Base-by-base conservation (phyloP, 2,113 vertebrate species). In the Notarius lentiginosus region DNA sequence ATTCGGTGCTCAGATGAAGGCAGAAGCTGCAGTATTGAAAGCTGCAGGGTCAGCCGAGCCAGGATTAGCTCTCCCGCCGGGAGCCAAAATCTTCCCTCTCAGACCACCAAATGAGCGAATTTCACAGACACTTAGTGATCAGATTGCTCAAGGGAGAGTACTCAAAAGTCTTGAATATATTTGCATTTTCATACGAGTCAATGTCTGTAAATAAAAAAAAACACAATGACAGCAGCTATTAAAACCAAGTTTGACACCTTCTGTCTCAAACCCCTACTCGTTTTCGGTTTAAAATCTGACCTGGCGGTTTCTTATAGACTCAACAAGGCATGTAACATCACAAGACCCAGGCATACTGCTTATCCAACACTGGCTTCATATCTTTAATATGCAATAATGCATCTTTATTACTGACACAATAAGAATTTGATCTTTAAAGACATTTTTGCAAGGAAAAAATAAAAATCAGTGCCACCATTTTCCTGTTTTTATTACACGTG, bases 1-100 rank as follows among this genome's bases (percentile, higher is more conserved):
- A 75, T 72, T 82, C 51, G 61, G 77, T 58, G 53, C 85, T 82
- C 24, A 75, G 56, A 80, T 79, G 9, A 49, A 65, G 65, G 11
- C n/a, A 55, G 47, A 66, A 24, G 60, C 49, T 49, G 17, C 55
- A n/a, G 84, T 22, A 55, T 11, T 79, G 7, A 80, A 80, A 86
- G 49, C 27, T 81, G 79, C 56, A 83, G 66, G 53, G 66, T 82
- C 86, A 82, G 86, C 68, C 41, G 55, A 76, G 56, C 68, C 79
- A 82, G 79, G 68, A 87, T 82, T 73, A 87, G 47, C 56, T 82
- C 56, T 82, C 11, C 53, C 56, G 0, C 77, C 17, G 8, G 80
- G 55, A 34, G 80, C 34, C 56, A 34, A 82, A 82, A 49, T 30
- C 27, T 14, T 87, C 82, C 68, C 55, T 82, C 41, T 63, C 27